Evolutionary conservation across 2,797 vertebrate genomes (phyloP).

Genomic region (Fistularia tabacaria): DNA sequence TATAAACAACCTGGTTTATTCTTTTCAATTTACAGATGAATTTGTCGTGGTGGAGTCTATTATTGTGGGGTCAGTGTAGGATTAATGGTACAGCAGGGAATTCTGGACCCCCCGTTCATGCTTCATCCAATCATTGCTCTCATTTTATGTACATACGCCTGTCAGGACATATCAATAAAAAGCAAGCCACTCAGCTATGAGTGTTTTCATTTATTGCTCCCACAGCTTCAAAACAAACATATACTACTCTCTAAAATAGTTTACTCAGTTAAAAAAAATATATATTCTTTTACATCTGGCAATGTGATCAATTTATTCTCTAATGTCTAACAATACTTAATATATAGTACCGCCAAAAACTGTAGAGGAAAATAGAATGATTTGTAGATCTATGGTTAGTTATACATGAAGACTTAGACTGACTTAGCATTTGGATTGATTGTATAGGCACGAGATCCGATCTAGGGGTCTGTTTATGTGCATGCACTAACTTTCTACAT

Average conservation of each 20-base stretch:
- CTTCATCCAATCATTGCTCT: too few relatives aligned
- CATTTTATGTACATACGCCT: background rate
- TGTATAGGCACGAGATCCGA: conserved; percentile 68
- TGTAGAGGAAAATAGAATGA: conserved; percentile 47
- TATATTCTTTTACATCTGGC: conserved; percentile 42
- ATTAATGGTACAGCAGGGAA: too few relatives aligned
- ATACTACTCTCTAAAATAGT: conserved; percentile 54
- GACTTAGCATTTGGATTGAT: conserved; percentile 57
- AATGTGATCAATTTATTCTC: conserved; percentile 42
- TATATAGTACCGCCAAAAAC: conserved; percentile 53
- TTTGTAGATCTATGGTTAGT: conserved; percentile 29
- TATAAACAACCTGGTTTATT: too few relatives aligned
- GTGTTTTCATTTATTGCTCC: conserved; percentile 68
- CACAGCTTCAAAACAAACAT: conserved; percentile 61
- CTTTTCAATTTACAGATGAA: too few relatives aligned
- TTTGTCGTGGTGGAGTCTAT: too few relatives aligned
- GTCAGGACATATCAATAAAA: conserved; percentile 3
- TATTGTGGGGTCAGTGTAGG: too few relatives aligned
- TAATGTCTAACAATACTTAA: conserved; percentile 41
- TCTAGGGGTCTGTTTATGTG: conserved; percentile 41
- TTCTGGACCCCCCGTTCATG: too few relatives aligned
- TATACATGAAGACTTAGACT: conserved; percentile 43
- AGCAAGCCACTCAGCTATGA: conserved; percentile 22
- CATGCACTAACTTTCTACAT: conserved; percentile 35
- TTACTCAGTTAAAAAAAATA: conserved; percentile 58